Base-by-base conservation (phyloP, 2,888 invertebrate genomes). In the Drosophila histrio region DNA sequence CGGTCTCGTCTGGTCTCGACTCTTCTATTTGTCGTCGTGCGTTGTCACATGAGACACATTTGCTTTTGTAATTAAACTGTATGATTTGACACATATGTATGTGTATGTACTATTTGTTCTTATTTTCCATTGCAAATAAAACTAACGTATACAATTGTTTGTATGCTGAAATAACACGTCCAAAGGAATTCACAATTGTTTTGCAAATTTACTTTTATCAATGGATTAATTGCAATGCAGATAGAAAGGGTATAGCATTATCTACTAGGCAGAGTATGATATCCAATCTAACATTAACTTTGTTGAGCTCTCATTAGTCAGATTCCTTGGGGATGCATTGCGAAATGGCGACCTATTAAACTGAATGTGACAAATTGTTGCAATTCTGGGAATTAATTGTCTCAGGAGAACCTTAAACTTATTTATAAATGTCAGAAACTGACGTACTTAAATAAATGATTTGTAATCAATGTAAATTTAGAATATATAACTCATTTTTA, bases 11-110 rank as follows among this genome's bases (percentile, higher is more conserved):
- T n/a, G 6, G 28, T 15, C 32, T 28, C 47, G 36, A 19, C 44
- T 26, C 15, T 44, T 30, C 61, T 26, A 32, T 28, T 26, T 38
- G 44, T 44, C 34, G 34, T 38, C 19, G 53, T 50, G 44, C 6
- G 49, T 21, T 49, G 41, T 9, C 56, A 36, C 52, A 57, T 65
- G 52, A 47, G 52, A 52, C 46, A 36, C 50, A 47, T 61, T 67
- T 67, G 63, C 63, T 43, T 49, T 57, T 64, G 63, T 67, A 78
- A 77, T 78, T 77, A 77, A 78, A 65, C 60, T 36, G 76, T 19
- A 17, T 11, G 17, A 44, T 17, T 68, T 68, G 50, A 57, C 57
- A 58, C 43, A 28, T 17, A 11, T 8, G 1, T 30, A n/a, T 38
- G n/a, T 39, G 26, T 7, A 11, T 26, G 19, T 50, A 5, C 36